Base-by-base conservation (phyloP, 2,113 vertebrate species). In the Lepus europaeus region DNA sequence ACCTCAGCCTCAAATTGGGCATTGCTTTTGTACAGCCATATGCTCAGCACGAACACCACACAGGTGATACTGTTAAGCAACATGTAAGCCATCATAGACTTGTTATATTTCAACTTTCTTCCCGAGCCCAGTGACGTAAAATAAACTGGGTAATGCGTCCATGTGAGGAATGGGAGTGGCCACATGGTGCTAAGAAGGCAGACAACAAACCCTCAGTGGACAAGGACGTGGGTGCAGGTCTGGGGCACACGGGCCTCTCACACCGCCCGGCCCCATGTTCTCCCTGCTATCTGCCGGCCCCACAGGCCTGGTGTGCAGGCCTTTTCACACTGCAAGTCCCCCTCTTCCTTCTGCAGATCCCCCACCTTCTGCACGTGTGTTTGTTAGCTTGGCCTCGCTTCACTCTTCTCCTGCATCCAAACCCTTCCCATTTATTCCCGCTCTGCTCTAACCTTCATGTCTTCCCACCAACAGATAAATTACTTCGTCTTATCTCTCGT, bases 341-440 rank as follows among this genome's bases (percentile, higher is more conserved):
- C 7, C 10, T 17, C 1, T 36, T 66, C 56, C 29, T 80, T 56
- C 53, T 12, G 5, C 39, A 23, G 19, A 13, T 12, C 53, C 84
- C 19, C 12, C 3, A 19, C 23, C 9, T 36, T n/a, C 11, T 36
- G 9, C 7, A 14, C 5, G 19, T 13, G 3, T 20, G n/a, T 1
- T 31, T 0, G 4, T 1, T 19, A 53, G 23, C 72, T 89, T 79
- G 39, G 23, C n/a, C 53, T 22, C 4, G 56, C 68, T 87, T 29
- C 19, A 11, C 9, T 9, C 20, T 82, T 7, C 22, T 7, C 17
- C 12, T 13, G 45, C 22, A 27, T 22, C 17, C 17, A 27, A 78
- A 16, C 17, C 33, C 53, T 82, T 45, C 45, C 64, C 14, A n/a
- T 49, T 39, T 13, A 61, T 89, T 72, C 61, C 14, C 4, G 27